Percentiles rank a stretch among this genome's conserved stretches.
These are phyloP conservation scores for Oncorhynchus keta DNA, from an alignment of 2,113 vertebrate genomes.

Conservation along the genomic window DNA sequence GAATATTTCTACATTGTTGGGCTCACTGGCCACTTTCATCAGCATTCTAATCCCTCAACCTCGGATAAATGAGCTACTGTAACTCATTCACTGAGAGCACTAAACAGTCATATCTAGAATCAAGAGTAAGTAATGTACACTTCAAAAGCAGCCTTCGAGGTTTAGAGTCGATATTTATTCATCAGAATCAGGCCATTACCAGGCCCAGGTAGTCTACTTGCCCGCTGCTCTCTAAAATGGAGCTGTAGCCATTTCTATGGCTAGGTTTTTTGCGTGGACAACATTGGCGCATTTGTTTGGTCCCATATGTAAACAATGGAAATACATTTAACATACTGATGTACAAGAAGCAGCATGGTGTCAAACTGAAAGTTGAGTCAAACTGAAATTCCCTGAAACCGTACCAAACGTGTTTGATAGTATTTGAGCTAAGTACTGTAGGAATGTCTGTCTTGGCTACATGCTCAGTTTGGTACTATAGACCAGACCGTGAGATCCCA, in stretches of 20 bases:
- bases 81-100: not conserved
- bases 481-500: not conserved
- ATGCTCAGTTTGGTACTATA: not conserved
- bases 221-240: not conserved
- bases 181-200: not conserved
- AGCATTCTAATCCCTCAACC: conserved; percentile 16
- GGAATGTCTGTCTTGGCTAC: not conserved
- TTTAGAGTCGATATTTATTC: conserved; percentile 14
- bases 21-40: conserved; percentile 12
- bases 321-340: conserved; percentile 14
- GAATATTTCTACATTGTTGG: conserved; percentile 3
- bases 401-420: conserved; percentile 5
- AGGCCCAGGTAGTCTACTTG: not conserved
- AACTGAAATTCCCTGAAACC: conserved; percentile 20
- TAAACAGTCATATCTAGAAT: not conserved
- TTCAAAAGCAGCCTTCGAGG: not conserved
- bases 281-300: not conserved
- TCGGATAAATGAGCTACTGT: not conserved
- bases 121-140: not conserved
- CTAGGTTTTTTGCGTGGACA: not conserved
- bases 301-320: conserved; percentile 17
- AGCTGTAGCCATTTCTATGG: not conserved
- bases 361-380: conserved; percentile 16
- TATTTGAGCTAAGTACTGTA: conserved; percentile 34
- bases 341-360: not conserved